Evolutionary conservation across 2,888 invertebrate genomes (phyloP).

Genomic region (Aphodius granarius): DNA sequence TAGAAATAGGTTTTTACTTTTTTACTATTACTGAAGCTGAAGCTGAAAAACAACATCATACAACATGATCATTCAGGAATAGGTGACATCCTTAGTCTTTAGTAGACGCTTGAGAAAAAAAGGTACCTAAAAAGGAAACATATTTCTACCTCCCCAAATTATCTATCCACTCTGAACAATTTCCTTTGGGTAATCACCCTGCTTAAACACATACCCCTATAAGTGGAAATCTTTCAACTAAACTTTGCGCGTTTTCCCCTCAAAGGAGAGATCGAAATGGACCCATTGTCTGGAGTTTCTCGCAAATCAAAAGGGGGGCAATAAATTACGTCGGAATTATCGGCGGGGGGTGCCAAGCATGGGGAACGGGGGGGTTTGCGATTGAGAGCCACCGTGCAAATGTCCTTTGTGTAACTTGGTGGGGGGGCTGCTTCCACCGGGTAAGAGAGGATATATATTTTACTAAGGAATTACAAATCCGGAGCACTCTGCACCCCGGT

Average conservation of each 20-base stretch:
- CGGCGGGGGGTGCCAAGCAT: background rate
- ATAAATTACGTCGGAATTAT: background rate
- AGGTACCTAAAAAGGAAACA: background rate
- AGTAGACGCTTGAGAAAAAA: too few species aligned
- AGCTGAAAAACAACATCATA: too few species aligned
- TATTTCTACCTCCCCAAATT: background rate
- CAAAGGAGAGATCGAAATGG: background rate
- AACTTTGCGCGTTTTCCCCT: background rate
- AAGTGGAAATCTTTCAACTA: background rate
- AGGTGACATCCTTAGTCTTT: too few species aligned
- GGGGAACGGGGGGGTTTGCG: background rate
- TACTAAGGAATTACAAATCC: constrained; percentile 13
- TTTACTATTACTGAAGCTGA: too few species aligned
- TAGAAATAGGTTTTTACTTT: too few species aligned
- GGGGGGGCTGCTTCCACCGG: background rate
- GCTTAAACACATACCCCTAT: background rate
- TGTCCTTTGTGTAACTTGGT: background rate
- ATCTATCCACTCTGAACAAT: background rate
- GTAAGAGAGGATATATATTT: constrained; percentile 8
- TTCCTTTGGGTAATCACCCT: background rate
- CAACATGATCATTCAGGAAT: too few species aligned
- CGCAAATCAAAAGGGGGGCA: background rate
- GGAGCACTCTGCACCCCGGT: background rate
- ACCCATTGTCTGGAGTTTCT: background rate
- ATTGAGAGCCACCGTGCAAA: background rate